Conservation (phyloP, 2,888 invertebrate genomes). For the Loripinus fragilis region DNA sequence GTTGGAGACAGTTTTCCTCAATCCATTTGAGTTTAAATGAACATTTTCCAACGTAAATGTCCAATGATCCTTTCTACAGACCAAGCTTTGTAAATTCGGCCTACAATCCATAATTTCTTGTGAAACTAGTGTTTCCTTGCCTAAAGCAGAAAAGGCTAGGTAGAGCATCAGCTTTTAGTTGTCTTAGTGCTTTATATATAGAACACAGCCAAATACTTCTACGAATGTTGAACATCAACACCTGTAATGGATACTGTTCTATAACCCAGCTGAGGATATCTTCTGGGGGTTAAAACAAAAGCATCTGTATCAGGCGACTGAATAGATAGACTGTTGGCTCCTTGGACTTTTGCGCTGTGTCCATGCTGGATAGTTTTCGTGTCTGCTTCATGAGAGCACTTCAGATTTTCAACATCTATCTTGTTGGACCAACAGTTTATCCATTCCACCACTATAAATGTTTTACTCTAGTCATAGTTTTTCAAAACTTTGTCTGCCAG, state of each 20-base stretch:
- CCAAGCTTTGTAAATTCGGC: too few relatives aligned
- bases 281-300: neutral
- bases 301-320: neutral
- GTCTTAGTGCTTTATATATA: conserved; percentile 1
- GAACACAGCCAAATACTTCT: neutral
- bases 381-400: conserved; percentile 1
- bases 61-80: too few relatives aligned
- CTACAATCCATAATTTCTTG: too few relatives aligned
- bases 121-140: too few relatives aligned
- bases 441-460: too few relatives aligned
- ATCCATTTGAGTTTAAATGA: too few relatives aligned
- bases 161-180: neutral
- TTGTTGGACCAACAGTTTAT: too few relatives aligned
- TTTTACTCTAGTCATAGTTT: too few relatives aligned
- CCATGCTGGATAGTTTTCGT: neutral
- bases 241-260: neutral
- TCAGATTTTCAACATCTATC: too few relatives aligned
- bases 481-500: too few relatives aligned
- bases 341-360: neutral
- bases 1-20: too few relatives aligned
- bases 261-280: neutral
- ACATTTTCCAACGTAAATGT: too few relatives aligned
- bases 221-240: neutral
- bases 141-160: neutral
- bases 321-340: neutral